Evolutionary conservation across 2,797 vertebrate genomes (phyloP).

Genomic region (Remorina albescens): DNA sequence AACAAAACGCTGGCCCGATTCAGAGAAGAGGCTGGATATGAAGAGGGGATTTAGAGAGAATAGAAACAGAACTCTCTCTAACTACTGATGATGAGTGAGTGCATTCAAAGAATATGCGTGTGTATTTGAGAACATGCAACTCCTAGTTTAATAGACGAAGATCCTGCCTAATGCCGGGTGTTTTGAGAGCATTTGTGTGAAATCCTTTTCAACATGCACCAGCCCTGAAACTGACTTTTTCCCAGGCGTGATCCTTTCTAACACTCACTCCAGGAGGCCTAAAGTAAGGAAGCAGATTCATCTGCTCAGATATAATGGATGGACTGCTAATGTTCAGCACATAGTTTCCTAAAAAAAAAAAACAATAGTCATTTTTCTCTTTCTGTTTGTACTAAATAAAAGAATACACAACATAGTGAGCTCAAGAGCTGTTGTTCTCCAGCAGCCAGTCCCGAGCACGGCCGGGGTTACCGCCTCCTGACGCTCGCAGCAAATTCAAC

Average conservation of each 20-base stretch:
- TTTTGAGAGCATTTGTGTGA: constrained; percentile 3
- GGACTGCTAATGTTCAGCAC: not conserved
- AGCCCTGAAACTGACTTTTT: not conserved
- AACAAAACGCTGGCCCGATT: constrained; percentile 45
- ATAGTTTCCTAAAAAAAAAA: not conserved
- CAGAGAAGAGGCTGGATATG: constrained; percentile 42
- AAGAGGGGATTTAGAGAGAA: constrained; percentile 41
- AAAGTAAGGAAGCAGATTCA: too few relatives aligned
- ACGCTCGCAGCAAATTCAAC: too few relatives aligned
- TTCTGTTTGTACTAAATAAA: not conserved
- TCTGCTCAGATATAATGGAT: not conserved
- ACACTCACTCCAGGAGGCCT: not conserved
- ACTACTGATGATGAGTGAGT: constrained; percentile 12
- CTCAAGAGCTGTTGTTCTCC: not conserved
- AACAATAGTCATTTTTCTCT: too few relatives aligned
- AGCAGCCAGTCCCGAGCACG: not conserved
- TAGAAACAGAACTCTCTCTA: constrained; percentile 23
- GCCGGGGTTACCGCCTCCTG: too few relatives aligned
- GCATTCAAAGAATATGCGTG: too few relatives aligned
- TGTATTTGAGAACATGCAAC: constrained; percentile 10
- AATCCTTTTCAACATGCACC: constrained; percentile 12
- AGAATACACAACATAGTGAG: not conserved
- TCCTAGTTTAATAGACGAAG: not conserved
- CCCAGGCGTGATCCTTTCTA: not conserved
- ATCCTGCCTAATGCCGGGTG: not conserved